phyloP scores from a whole-genome alignment of 2,113 vertebrate genomes.

The Datnioides undecimradiatus region DNA sequence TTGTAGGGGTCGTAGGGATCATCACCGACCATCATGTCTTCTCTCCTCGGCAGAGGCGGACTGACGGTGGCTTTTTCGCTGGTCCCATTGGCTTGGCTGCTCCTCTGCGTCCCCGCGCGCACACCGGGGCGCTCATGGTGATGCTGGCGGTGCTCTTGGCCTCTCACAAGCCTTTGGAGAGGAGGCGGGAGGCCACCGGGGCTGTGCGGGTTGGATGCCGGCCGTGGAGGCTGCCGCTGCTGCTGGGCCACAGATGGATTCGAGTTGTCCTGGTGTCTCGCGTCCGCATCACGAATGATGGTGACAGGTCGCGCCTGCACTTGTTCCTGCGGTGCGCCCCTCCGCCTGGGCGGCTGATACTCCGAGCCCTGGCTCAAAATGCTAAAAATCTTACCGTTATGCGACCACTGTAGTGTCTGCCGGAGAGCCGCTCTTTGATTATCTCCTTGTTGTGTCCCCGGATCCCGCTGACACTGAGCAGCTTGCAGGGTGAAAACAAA shows the following conservation, averaged over 20 bases:
- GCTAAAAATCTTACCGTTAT: constrained; percentile 94
- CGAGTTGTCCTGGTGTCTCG: constrained; percentile 39
- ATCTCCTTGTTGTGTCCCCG: constrained; percentile 51
- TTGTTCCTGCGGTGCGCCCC: constrained; percentile 76
- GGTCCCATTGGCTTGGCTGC: constrained; percentile 62
- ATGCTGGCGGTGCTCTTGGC: constrained; percentile 61
- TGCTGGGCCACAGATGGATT: constrained; percentile 42
- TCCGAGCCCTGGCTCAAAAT: constrained; percentile 91
- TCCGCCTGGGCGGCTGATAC: constrained; percentile 88
- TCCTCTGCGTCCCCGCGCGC: constrained; percentile 46
- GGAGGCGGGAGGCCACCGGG: constrained; percentile 68
- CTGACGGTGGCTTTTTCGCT: constrained; percentile 50
- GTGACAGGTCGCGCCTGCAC: constrained; percentile 77
- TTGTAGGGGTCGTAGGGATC: constrained; percentile 96
- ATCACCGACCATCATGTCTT: constrained; percentile 92
- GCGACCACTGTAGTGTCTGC: constrained; percentile 92
- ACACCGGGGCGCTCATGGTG: constrained; percentile 31
- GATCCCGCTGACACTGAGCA: constrained; percentile 80
- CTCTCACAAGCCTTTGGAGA: constrained; percentile 67
- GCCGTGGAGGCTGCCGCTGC: constrained; percentile 38
- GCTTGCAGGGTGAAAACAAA: constrained; percentile 83
- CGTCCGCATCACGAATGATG: constrained; percentile 79
- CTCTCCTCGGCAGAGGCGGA: constrained; percentile 65
- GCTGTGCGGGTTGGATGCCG: constrained; percentile 21
- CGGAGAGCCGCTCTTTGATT: constrained; percentile 83